These are phyloP conservation scores for Aldrovandia affinis DNA, from an alignment of 2,797 vertebrate genomes.

Conservation along the genomic window DNA sequence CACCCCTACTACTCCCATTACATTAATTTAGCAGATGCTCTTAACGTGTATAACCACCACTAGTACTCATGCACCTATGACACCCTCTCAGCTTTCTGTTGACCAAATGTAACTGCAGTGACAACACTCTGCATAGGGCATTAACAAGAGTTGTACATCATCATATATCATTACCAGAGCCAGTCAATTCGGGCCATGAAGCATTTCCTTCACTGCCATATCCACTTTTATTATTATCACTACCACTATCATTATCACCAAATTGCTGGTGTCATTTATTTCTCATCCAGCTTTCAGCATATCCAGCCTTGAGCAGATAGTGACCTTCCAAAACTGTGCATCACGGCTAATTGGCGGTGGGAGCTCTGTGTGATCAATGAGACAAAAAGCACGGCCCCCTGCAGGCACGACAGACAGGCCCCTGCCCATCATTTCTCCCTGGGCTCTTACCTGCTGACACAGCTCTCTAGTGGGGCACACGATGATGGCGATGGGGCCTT, in stretches of 20 bases:
- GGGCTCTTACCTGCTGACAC: constrained; percentile 87
- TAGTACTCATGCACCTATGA: neutral
- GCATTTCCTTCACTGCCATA: neutral
- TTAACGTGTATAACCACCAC: neutral
- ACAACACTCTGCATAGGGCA: neutral
- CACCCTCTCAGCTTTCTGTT: neutral
- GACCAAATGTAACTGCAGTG: neutral
- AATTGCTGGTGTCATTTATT: neutral
- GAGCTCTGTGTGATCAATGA: neutral
- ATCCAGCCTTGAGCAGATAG: neutral
- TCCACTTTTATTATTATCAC: neutral
- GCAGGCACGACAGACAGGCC: neutral
- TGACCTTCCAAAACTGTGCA: neutral
- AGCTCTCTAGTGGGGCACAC: constrained; percentile 97
- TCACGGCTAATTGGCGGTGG: neutral
- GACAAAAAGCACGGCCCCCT: neutral
- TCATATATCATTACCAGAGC: neutral
- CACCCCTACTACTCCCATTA: too few species aligned
- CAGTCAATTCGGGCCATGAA: neutral
- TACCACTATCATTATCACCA: too few species aligned
- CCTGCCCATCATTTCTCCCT: neutral
- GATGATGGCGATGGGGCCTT: constrained; percentile 94
- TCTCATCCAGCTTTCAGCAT: neutral
- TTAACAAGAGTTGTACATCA: neutral
- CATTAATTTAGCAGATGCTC: too few species aligned